Percentiles rank a stretch among this genome's conserved stretches.
Evolutionary conservation across 2,113 vertebrate species (phyloP).

Genomic region (Rutilus rutilus): DNA sequence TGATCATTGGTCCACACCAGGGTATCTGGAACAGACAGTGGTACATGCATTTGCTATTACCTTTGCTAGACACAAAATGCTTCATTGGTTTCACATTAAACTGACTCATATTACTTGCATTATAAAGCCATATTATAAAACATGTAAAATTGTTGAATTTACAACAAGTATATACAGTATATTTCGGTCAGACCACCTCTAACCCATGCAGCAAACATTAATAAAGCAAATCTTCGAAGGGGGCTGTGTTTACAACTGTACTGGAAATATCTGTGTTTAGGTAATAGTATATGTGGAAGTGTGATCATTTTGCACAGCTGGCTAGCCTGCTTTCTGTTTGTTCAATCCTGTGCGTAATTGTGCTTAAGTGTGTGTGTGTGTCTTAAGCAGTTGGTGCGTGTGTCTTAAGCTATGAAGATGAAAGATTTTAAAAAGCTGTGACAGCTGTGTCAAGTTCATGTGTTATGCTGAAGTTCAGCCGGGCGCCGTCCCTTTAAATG

Average conservation of each 20-base stretch:
- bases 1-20: slow-evolving; percentile 98
- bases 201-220: neutral
- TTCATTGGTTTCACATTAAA: neutral
- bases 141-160: neutral
- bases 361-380: slow-evolving; percentile 36
- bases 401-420: slow-evolving; percentile 45
- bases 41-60: neutral
- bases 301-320: slow-evolving; percentile 57
- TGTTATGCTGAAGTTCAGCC: slow-evolving; percentile 53
- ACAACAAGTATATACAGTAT: neutral
- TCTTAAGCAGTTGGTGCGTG: slow-evolving; percentile 46
- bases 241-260: slow-evolving; percentile 11
- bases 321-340: slow-evolving; percentile 30
- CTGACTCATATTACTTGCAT: neutral
- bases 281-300: slow-evolving; percentile 43
- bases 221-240: neutral
- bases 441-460: slow-evolving; percentile 60
- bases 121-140: neutral
- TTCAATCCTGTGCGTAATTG: slow-evolving; percentile 29
- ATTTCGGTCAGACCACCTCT: neutral
- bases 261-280: slow-evolving; percentile 31
- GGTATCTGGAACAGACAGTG: slow-evolving; percentile 76
- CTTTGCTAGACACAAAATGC: neutral
- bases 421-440: slow-evolving; percentile 45
- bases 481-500: slow-evolving; percentile 50